These are phyloP conservation scores for Telmatherina bonti DNA, from an alignment of 2,797 vertebrate species.

Conservation along the genomic window DNA sequence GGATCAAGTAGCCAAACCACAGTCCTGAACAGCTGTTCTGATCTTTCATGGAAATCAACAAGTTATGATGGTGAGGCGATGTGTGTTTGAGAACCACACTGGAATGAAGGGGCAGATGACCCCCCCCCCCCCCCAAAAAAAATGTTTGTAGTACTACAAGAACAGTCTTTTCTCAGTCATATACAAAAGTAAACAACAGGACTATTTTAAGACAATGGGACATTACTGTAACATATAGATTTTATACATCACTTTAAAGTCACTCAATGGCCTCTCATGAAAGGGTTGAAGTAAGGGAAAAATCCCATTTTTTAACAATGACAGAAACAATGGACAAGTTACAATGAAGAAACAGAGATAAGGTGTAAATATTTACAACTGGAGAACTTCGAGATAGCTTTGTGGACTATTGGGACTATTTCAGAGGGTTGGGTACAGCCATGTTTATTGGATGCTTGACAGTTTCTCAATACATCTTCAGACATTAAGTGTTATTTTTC, in stretches of 20 bases:
- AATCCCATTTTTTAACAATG: constrained; percentile 7
- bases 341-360: constrained; percentile 15
- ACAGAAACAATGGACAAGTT: constrained; percentile 9
- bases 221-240: neutral
- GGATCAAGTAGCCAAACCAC: constrained; percentile 76
- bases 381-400: constrained; percentile 7
- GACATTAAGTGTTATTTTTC: constrained; percentile 12
- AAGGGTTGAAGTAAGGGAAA: neutral
- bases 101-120: constrained; percentile 37
- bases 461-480: constrained; percentile 34
- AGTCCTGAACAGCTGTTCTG: constrained; percentile 79
- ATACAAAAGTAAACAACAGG: constrained; percentile 5
- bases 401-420: constrained; percentile 16
- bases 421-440: neutral
- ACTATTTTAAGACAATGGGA: constrained; percentile 14
- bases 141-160: constrained; percentile 28
- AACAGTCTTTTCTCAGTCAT: constrained; percentile 18
- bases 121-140: too few species aligned
- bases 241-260: neutral
- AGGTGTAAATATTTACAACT: constrained; percentile 21
- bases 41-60: constrained; percentile 81
- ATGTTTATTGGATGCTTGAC: neutral
- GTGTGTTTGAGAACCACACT: constrained; percentile 36
- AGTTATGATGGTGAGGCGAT: constrained; percentile 58
- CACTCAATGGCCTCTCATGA: neutral